A percentile compares a stretch with the other conserved stretches of the same genome.
These are phyloP conservation scores for Ephialtes manifestator DNA, from an alignment of 2,888 invertebrate genomes.

Conservation along the genomic window DNA sequence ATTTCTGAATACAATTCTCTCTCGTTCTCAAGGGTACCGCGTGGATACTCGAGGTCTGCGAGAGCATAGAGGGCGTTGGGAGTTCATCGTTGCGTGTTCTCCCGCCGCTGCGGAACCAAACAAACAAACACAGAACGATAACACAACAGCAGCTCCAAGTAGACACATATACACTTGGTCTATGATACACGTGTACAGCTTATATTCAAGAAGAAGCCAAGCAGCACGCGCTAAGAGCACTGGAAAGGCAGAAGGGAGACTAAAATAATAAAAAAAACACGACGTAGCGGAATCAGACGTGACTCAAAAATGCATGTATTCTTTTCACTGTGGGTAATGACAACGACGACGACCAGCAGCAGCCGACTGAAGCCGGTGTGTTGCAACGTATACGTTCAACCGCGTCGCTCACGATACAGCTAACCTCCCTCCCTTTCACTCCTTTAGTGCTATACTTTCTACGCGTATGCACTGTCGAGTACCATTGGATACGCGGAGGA, in stretches of 20 bases:
- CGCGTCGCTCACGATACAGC: background rate
- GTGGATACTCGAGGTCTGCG: slow-evolving; percentile 31
- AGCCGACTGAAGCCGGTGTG: background rate
- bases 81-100: slow-evolving; percentile 34
- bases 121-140: slow-evolving; percentile 10
- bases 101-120: slow-evolving; percentile 24
- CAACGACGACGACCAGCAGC: slow-evolving; percentile 47
- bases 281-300: slow-evolving; percentile 46
- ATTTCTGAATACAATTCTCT: slow-evolving; percentile 42
- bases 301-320: slow-evolving; percentile 57
- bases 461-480: slow-evolving; percentile 35
- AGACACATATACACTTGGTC: slow-evolving; percentile 14
- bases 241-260: slow-evolving; percentile 21
- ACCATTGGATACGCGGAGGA: background rate
- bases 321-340: slow-evolving; percentile 53
- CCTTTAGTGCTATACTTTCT: background rate
- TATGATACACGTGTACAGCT: background rate
- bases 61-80: background rate
- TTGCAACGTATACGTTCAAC: background rate
- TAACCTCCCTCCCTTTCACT: background rate
- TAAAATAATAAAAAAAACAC: slow-evolving; percentile 7
- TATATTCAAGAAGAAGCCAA: slow-evolving; percentile 32
- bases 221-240: slow-evolving; percentile 29
- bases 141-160: background rate
- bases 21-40: slow-evolving; percentile 23